Base-by-base conservation (phyloP, 2,797 vertebrate species). In the Erpetoichthys calabaricus region DNA sequence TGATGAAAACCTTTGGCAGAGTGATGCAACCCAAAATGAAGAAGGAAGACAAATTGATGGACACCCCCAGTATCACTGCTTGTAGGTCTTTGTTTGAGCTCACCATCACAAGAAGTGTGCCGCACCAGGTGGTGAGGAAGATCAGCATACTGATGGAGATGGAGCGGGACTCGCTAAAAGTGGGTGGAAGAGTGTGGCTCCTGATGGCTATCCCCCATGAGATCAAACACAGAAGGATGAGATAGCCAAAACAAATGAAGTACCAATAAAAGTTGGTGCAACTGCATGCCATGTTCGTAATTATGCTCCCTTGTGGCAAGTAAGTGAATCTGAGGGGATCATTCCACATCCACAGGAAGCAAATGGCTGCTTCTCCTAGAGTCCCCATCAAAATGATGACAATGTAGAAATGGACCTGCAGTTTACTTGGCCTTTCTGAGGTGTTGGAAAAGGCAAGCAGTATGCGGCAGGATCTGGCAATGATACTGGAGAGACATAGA, bases 81-180 rank as follows among this genome's bases (percentile, higher is more conserved):
- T 7, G 25, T n/a, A 7, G 42, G 25, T 8, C 7, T 4, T 46
- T 45, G 8, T 9, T n/a, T 6, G 41, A 10, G 6, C 44, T 10
- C n/a, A 44, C 52, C 8, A 53, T 44, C 8, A 43, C 53, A n/a
- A 53, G 58, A 4, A 60, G 5, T 25, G 51, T 43, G 8, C 51
- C 56, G 3, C 42, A 44, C 58, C 53, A 60, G 41, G 56, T 43
- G n/a, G 51, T 9, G 45, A 57, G 56, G 58, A 45, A 60, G 25
- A 45, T 56, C 45, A 60, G 10, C 10, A 45, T 45, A 25, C 25
- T 45, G 5, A 60, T n/a, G 47, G 51, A 52, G 5, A 60, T 55
- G 53, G 42, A 42, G 5, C 56, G 49, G 51, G 43, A 51, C 5
- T 60, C 53, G 5, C 45, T 60, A 53, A 60, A 60, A 25, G 43